phyloP scores from a whole-genome alignment of 2,113 vertebrate species.

The Pachycephala philippinensis region DNA sequence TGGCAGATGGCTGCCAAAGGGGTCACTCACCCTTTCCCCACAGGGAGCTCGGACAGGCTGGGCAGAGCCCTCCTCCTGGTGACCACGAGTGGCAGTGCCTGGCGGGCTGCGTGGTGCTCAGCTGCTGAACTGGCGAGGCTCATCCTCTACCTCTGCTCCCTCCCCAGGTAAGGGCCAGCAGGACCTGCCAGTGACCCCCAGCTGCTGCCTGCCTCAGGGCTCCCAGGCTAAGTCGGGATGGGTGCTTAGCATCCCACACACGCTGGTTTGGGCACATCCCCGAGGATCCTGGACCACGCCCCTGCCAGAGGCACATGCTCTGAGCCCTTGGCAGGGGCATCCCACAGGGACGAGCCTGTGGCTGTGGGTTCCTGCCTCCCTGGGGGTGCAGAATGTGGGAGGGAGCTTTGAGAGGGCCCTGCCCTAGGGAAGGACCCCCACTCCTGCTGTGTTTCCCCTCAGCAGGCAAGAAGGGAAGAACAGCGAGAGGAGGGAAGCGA shows the following conservation, averaged over 20 bases:
- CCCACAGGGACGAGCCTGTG: accelerated
- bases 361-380: not conserved
- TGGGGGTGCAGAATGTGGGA: not conserved
- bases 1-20: not conserved
- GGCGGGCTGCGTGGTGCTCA: constrained; percentile 74
- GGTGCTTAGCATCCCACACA: not conserved
- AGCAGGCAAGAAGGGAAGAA: constrained; percentile 74
- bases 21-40: not conserved
- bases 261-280: not conserved
- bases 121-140: constrained; percentile 74
- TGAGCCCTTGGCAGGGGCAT: not conserved
- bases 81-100: constrained; percentile 73
- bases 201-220: not conserved
- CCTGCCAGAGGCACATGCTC: accelerated
- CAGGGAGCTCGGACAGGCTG: constrained; percentile 83
- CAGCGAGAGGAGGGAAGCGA: constrained; percentile 71
- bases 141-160: constrained; percentile 79
- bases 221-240: not conserved
- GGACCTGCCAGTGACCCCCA: not conserved
- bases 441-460: not conserved
- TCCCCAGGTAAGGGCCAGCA: constrained; percentile 78
- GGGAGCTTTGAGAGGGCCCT: not conserved
- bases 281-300: accelerated
- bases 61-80: constrained; percentile 84
- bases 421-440: not conserved